Base-by-base conservation (phyloP, 2,888 invertebrate species). In the Rhingia rostrata region DNA sequence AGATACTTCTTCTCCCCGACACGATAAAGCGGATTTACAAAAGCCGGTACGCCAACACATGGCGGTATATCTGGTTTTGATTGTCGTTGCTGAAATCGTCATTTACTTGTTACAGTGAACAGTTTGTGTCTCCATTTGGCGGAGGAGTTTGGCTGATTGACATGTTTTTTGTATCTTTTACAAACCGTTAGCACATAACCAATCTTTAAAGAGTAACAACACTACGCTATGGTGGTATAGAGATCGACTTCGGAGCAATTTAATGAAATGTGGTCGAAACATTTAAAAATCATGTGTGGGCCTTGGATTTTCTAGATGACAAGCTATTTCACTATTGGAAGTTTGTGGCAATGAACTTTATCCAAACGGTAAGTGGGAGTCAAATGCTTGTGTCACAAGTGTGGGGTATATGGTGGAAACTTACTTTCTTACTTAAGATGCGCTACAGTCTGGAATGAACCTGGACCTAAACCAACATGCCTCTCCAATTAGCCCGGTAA, bases 261-360 rank as follows among this genome's bases (percentile, higher is more conserved):
- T 30, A 9, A 30, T 0, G 49, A 9, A 9, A 32, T 30, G 30
- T 4, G 30, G 10, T 22, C 30, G 47, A n/a, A 14, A 6, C 47
- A 43, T n/a, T 43, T 14, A 9, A 45, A 14, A 45, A 22, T 47
- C 14, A 49, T 30, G 45, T 49, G 63, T 22, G 49, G 49, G 60
- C 12, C 45, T 61, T 45, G 33, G 10, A 9, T 56, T 56, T 32
- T 12, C 6, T 39, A n/a, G 12, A 30, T 39, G 22, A 39, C 22
- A 37, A 37, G n/a, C 12, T 14, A 49, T 39, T 22, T 49, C 37
- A 6, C 9, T 37, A 3, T 49, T 4, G 37, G 14, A 63, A 51
- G 49, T 64, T 39, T 49, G 63, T 51, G 63, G 39, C 63, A 64
- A 49, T 49, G 63, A 64, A 64, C 63, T 63, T 49, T 63, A 63